These are phyloP conservation scores for Ischnus inquisitorius DNA, from an alignment of 2,888 invertebrate genomes.

Conservation along the genomic window DNA sequence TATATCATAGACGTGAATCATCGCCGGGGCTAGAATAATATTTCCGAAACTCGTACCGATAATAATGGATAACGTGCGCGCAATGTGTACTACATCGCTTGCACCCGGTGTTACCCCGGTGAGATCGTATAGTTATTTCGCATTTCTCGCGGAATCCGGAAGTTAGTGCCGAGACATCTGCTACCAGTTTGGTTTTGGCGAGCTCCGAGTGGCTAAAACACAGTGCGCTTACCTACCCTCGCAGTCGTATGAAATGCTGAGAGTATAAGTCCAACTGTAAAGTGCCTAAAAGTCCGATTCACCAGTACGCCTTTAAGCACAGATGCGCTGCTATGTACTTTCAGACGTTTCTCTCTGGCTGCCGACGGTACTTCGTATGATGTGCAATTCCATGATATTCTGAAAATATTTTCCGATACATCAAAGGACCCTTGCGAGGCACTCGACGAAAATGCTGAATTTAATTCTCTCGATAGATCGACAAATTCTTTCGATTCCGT, in stretches of 20 bases:
- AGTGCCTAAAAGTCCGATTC: constrained; percentile 3
- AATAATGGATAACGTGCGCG: constrained; percentile 27
- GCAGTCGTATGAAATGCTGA: neutral
- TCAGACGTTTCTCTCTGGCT: neutral
- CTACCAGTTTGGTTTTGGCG: constrained; percentile 36
- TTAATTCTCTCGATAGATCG: neutral
- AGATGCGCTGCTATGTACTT: neutral
- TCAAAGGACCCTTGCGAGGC: neutral
- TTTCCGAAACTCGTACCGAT: constrained; percentile 2
- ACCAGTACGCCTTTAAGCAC: neutral
- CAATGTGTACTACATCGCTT: constrained; percentile 42
- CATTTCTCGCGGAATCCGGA: constrained; percentile 54
- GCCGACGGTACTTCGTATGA: neutral
- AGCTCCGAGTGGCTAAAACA: constrained; percentile 2
- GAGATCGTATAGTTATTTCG: constrained; percentile 41
- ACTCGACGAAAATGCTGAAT: neutral
- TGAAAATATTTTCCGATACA: neutral
- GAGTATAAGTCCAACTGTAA: neutral
- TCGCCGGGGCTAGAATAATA: constrained; percentile 2
- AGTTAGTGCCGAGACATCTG: constrained; percentile 66
- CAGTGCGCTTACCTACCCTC: too few species aligned
- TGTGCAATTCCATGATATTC: constrained; percentile 1
- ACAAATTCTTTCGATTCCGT: too few species aligned
- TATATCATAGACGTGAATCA: neutral
- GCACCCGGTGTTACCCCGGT: constrained; percentile 39